Evolutionary conservation across 2,113 vertebrate species (phyloP).

Genomic region (Tychaedon coryphoeus): DNA sequence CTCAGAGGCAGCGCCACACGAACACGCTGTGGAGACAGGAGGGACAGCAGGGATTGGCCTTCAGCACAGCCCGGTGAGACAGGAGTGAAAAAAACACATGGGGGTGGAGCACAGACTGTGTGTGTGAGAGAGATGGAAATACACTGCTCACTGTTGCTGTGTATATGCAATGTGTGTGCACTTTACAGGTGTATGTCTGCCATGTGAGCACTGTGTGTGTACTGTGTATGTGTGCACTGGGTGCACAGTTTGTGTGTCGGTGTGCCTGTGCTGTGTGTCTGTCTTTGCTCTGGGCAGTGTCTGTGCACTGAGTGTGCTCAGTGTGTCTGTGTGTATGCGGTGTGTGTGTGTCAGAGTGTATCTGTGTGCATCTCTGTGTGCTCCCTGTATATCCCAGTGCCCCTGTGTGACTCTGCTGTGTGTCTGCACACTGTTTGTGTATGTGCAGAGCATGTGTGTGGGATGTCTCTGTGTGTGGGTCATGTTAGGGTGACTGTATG

Average conservation of each 20-base stretch:
- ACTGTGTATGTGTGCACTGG: no score
- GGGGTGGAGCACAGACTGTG: not conserved
- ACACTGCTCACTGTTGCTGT: not conserved
- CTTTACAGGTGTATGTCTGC: not conserved
- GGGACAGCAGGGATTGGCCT: not conserved
- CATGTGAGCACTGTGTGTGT: not conserved
- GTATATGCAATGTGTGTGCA: not conserved
- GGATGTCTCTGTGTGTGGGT: not conserved
- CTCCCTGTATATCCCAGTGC: not conserved
- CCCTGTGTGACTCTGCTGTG: no score
- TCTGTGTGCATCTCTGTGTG: not conserved
- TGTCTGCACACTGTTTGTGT: not conserved
- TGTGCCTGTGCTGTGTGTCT: no score
- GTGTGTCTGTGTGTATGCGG: no score
- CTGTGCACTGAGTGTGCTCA: no score
- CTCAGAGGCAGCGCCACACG: slow-evolving; percentile 86
- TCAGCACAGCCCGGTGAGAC: rapidly evolving
- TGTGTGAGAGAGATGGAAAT: no score
- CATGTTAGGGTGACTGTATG: not conserved
- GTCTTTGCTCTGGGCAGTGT: no score
- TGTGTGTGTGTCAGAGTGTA: no score
- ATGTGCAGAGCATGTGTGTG: not conserved
- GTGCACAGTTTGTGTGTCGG: no score
- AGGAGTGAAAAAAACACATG: not conserved
- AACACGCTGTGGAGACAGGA: slow-evolving; percentile 75